Conservation (phyloP, 2,888 invertebrate species). For the Orthonevra nobilis region DNA sequence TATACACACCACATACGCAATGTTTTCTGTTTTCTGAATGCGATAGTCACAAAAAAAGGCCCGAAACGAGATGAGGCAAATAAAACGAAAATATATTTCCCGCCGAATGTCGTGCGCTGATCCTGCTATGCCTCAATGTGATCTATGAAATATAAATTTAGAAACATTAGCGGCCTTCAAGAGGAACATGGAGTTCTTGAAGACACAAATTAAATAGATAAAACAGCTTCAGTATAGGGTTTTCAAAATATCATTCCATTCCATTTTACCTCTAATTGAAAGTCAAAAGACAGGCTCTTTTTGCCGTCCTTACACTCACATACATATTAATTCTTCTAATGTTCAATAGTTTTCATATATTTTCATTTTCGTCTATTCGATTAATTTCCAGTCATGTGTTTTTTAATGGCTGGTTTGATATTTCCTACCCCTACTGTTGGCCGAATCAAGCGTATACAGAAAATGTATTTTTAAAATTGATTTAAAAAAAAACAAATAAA, state of each 20-base stretch:
- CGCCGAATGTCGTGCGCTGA: slow-evolving; percentile 30
- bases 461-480: slow-evolving; percentile 34
- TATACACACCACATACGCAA: slow-evolving; percentile 6
- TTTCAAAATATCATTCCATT: too few species aligned
- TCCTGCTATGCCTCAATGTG: slow-evolving; percentile 32
- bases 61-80: neutral
- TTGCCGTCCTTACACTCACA: too few species aligned
- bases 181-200: slow-evolving; percentile 4
- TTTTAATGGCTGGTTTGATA: too few species aligned
- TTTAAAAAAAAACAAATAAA: too few species aligned
- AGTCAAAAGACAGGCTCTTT: too few species aligned
- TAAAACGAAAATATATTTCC: slow-evolving; percentile 20
- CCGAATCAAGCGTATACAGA: slow-evolving; percentile 3
- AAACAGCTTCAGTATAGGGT: too few species aligned
- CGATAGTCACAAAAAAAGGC: slow-evolving; percentile 15
- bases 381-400: too few species aligned
- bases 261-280: too few species aligned
- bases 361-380: too few species aligned
- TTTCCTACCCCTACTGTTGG: slow-evolving; percentile 5
- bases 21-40: neutral
- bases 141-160: slow-evolving; percentile 55
- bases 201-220: too few species aligned
- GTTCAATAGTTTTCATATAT: too few species aligned
- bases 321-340: too few species aligned
- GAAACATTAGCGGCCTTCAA: slow-evolving; percentile 44